phyloP scores from a whole-genome alignment of 2,888 invertebrate species.

The Coleophora flavipennella region DNA sequence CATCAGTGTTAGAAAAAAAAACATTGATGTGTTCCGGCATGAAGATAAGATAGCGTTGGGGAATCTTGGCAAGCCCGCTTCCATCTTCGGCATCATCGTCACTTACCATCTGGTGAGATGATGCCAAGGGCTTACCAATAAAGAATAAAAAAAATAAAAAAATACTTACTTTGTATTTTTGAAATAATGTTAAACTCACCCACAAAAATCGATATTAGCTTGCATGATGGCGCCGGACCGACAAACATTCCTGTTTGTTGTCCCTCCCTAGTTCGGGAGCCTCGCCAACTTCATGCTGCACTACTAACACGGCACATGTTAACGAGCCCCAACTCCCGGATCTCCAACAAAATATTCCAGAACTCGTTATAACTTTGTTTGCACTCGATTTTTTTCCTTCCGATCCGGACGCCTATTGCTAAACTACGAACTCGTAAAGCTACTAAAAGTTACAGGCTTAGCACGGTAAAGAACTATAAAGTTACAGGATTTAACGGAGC shows the following conservation, averaged over 20 bases:
- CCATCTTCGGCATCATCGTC: too few relatives aligned
- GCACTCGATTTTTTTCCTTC: conserved; percentile 8
- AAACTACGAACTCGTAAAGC: background rate
- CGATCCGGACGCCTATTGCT: conserved; percentile 1
- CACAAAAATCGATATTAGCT: conserved; percentile 43
- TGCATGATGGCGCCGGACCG: conserved; percentile 31
- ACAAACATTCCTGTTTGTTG: conserved; percentile 29
- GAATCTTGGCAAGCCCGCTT: too few relatives aligned
- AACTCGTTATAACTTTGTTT: conserved; percentile 33
- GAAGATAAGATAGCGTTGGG: too few relatives aligned
- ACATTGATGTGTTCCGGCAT: too few relatives aligned
- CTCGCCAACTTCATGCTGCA: background rate
- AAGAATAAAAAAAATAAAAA: too few relatives aligned
- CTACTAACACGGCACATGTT: background rate
- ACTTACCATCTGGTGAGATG: too few relatives aligned
- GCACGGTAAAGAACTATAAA: too few relatives aligned
- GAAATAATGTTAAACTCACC: conserved; percentile 34
- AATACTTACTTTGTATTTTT: too few relatives aligned
- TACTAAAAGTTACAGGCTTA: too few relatives aligned
- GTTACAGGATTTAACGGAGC: too few relatives aligned
- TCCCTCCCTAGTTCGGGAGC: conserved; percentile 15
- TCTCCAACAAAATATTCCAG: conserved; percentile 31
- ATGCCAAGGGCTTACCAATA: too few relatives aligned
- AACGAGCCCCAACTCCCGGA: conserved; percentile 23
- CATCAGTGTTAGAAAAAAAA: too few relatives aligned